Percentiles rank a stretch among this genome's conserved stretches.
phyloP scores from a whole-genome alignment of 2,888 invertebrate species.

The Parasteatoda lunata region DNA sequence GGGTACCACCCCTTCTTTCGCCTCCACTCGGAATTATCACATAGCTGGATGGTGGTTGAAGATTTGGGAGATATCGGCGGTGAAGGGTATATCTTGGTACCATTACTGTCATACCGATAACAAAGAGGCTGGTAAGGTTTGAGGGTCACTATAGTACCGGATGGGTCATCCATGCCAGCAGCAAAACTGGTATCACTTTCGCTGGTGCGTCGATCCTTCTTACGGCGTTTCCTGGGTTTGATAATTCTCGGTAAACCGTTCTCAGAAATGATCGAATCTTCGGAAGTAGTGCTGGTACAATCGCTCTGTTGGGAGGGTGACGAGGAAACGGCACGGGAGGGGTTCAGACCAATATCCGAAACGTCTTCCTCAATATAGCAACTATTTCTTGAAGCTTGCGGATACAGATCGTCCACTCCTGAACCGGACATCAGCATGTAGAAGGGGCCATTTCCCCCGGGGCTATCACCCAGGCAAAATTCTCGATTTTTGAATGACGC shows the following conservation, averaged over 20 bases:
- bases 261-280: conserved; percentile 67
- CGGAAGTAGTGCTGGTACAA: conserved; percentile 66
- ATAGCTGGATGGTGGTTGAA: background rate
- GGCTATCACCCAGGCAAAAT: conserved; percentile 35
- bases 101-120: conserved; percentile 70
- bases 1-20: conserved; percentile 38
- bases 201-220: conserved; percentile 80
- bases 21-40: background rate
- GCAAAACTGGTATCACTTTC: conserved; percentile 26
- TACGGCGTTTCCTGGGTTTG: conserved; percentile 90
- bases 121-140: conserved; percentile 77
- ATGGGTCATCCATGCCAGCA: conserved; percentile 13
- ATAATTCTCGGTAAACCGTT: conserved; percentile 80
- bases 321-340: conserved; percentile 21
- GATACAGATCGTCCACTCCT: conserved; percentile 7
- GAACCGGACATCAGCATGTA: conserved; percentile 44
- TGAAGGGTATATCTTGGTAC: conserved; percentile 69
- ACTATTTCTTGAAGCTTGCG: background rate
- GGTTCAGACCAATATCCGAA: conserved; percentile 4
- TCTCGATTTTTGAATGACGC: conserved; percentile 28
- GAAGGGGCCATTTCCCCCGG: conserved; percentile 1
- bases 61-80: conserved; percentile 16
- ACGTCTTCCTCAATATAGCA: conserved; percentile 41
- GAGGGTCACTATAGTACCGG: conserved; percentile 73
- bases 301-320: conserved; percentile 56